phyloP scores from a whole-genome alignment of 2,113 vertebrate genomes.

The Gopherus flavomarginatus region DNA sequence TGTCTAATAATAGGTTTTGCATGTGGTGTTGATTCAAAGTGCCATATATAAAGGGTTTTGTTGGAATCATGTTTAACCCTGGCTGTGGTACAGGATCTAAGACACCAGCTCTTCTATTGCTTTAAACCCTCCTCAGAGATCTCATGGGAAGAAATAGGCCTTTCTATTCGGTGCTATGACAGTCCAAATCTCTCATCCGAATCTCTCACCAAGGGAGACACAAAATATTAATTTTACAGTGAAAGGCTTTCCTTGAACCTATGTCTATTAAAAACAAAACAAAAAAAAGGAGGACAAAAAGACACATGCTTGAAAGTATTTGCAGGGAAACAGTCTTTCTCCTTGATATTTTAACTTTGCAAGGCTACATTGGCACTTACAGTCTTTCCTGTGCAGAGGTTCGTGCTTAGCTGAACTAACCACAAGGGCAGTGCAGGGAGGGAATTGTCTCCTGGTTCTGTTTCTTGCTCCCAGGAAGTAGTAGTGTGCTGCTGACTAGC shows the following conservation, averaged over 20 bases:
- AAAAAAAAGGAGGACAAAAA: neutral
- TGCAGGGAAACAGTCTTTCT: neutral
- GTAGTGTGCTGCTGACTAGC: neutral
- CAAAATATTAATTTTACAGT: neutral
- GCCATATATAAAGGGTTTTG: neutral
- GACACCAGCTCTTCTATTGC: neutral
- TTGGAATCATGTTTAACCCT: neutral
- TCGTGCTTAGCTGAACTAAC: neutral
- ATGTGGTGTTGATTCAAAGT: neutral
- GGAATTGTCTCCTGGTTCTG: neutral
- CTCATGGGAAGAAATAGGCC: slow-evolving; percentile 10
- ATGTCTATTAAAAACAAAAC: neutral
- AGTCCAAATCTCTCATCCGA: neutral
- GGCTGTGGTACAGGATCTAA: neutral
- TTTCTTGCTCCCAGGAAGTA: neutral
- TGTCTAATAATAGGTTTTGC: slow-evolving; percentile 7
- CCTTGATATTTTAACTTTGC: neutral
- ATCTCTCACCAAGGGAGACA: neutral
- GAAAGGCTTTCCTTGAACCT: neutral
- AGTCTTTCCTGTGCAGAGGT: neutral
- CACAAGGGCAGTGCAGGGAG: neutral
- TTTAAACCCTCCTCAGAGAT: slow-evolving; percentile 21
- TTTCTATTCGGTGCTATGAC: neutral
- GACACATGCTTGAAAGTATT: slow-evolving; percentile 4
- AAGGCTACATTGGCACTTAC: neutral